Evolutionary conservation across 2,888 invertebrate species (phyloP), one percentile per base, ranked within the genome.

Genomic region (Lamproptera curius): DNA sequence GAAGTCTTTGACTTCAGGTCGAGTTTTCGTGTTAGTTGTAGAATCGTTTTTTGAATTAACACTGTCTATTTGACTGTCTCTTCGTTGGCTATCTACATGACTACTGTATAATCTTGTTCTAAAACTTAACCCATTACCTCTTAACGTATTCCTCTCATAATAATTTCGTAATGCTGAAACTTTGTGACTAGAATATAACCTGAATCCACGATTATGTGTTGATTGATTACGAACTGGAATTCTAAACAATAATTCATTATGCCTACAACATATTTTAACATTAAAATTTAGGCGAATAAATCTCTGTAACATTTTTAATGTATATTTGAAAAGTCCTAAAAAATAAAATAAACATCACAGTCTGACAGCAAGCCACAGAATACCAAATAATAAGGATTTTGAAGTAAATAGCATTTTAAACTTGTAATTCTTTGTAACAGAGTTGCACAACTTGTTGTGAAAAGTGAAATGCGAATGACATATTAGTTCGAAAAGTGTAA

Each of bases 1-100:
- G 90, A 81, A 61, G 79, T 76, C 62, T 88, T 89, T 79, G 87
- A 78, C 66, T 83, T 85, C 13, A 79, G 78, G 56, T 80, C 85
- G 36, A 82, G 79, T 67, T 83, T 84, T 55, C 80, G 79, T 28
- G 77, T 61, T n/a, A 28, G 72, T 58, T 31, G 64, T 62, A 61
- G 79, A 57, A 23, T 61, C 55, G 40, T 62, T 57, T 54, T 79
- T 76, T 55, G 69, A 65, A 54, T 77, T 71, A 23, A 72, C 5
- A 35, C 49, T 61, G 51, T 67, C 72, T 16, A 80, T 63, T 31
- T 67, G 63, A 11, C 61, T 72, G 51, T 65, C 69, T 51, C 83
- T 83, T 58, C 79, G 82, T 53, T 79, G 70, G 46, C 73, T 61
- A 37, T 85, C 79, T 11, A 83, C 73, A 65, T 87, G 77, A 52